Percentiles rank a stretch among this genome's conserved stretches.
Conservation (phyloP, 2,113 vertebrate genomes). For the Turdus rufiventris region DNA sequence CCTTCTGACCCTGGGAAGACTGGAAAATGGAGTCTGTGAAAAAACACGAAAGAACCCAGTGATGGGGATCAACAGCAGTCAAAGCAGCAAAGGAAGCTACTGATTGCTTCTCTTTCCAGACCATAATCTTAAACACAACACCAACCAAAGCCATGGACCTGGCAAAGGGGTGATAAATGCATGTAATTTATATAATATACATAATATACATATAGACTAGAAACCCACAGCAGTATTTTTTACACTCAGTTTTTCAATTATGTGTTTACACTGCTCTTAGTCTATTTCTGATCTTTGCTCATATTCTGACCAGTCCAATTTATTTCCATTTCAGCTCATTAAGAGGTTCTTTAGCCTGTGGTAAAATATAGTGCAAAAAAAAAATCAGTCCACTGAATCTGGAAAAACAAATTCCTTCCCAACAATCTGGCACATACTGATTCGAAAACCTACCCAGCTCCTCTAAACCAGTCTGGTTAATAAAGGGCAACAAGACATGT, state of each 20-base stretch:
- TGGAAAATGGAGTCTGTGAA: background rate
- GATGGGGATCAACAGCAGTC: background rate
- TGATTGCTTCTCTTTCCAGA: background rate
- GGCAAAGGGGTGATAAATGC: background rate
- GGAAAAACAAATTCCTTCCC: background rate
- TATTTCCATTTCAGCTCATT: background rate
- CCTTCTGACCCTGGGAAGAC: background rate
- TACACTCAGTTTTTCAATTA: background rate
- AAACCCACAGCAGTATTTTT: background rate
- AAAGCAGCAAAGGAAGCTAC: background rate
- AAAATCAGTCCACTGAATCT: background rate
- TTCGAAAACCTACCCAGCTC: background rate
- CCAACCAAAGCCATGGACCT: background rate
- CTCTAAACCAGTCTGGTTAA: background rate
- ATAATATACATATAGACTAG: background rate
- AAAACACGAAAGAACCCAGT: fast-evolving
- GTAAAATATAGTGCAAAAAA: background rate
- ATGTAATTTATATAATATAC: background rate
- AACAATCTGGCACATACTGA: background rate
- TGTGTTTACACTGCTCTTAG: background rate
- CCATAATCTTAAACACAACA: background rate
- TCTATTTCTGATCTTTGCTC: background rate
- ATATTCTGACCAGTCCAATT: background rate
- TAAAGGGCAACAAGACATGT: background rate
- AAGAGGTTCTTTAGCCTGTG: background rate